Evolutionary conservation across 1,140 invertebrate genomes (phyloP), one percentile per base, ranked within the genome.

Genomic region (Thaumatotibia leucotreta): DNA sequence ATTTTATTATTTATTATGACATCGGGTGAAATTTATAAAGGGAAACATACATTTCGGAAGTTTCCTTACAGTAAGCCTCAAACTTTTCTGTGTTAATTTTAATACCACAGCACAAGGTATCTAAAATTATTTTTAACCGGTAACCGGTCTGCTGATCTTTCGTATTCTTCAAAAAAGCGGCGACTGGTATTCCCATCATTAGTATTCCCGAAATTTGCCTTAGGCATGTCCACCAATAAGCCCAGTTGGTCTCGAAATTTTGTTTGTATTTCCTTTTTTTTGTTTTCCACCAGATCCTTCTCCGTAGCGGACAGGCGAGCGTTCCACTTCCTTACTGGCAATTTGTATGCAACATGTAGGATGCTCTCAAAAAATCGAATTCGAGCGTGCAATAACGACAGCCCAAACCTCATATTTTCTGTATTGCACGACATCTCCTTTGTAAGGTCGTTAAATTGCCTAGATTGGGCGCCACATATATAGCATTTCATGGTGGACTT

Each of bases 301-400:
- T 79, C 78, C 67, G 5, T 33, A n/a, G 75, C 67, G 14, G 61
- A 45, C 45, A 29, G 9, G 27, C 71, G 20, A 14, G 39, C 39
- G 65, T 70, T 31, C 67, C 66, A 69, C 77, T 84, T 81, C 71
- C 76, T 74, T 10, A 81, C 45, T 10, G 67, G 64, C 14, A 84
- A 58, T 69, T 76, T 83, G 66, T 88, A 84, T n/a, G 76, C 66
- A 61, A 88, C 24, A 66, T 86, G 79, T 14, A 89, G 63, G 27
- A 86, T 61, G 61, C 62, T 78, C 71, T 90, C 82, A 70, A 89
- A 89, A 65, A 88, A 73, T 31, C 80, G 39, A 52, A 89, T 88
- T 68, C 85, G 66, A n/a, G 76, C 75, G 68, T 89, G 82, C 35
- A 88, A 69, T 35, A 76, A 64, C 9, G 81, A 84, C n/a, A 88